Percentiles rank a stretch among this genome's conserved stretches.
Conservation (phyloP, 2,113 vertebrate species). For the Poeciliopsis prolifica region DNA sequence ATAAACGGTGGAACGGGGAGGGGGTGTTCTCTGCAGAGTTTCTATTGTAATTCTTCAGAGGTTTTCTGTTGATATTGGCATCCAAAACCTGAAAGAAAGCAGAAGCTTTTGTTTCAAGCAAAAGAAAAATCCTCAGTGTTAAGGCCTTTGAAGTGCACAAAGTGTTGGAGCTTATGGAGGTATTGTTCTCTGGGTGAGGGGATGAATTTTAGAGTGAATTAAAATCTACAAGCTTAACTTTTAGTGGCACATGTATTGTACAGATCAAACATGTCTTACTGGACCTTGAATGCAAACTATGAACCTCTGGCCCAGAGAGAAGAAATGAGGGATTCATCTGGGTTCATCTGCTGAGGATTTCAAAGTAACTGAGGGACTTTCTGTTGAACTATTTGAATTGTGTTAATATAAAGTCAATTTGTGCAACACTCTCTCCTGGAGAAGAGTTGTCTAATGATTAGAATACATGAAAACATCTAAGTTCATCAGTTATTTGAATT, state of each 20-base stretch:
- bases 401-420: slow-evolving; percentile 30
- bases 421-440: slow-evolving; percentile 7
- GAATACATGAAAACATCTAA: neutral
- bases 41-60: slow-evolving; percentile 55
- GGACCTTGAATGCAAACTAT: slow-evolving; percentile 72
- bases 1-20: slow-evolving; percentile 51
- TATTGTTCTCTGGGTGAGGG: slow-evolving; percentile 65
- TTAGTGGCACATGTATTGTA: slow-evolving; percentile 70
- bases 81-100: slow-evolving; percentile 65
- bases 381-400: slow-evolving; percentile 11
- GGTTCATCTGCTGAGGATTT: slow-evolving; percentile 47
- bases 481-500: neutral
- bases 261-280: slow-evolving; percentile 72
- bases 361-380: slow-evolving; percentile 45
- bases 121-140: slow-evolving; percentile 62
- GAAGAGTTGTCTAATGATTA: slow-evolving; percentile 1
- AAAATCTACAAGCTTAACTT: slow-evolving; percentile 72
- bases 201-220: slow-evolving; percentile 77
- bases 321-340: slow-evolving; percentile 42
- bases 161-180: slow-evolving; percentile 74
- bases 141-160: slow-evolving; percentile 79
- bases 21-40: slow-evolving; percentile 27
- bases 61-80: slow-evolving; percentile 65
- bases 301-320: slow-evolving; percentile 43
- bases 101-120: slow-evolving; percentile 71